Conservation (phyloP, 2,113 vertebrate species). For the Brachypodius melanocephalos region DNA sequence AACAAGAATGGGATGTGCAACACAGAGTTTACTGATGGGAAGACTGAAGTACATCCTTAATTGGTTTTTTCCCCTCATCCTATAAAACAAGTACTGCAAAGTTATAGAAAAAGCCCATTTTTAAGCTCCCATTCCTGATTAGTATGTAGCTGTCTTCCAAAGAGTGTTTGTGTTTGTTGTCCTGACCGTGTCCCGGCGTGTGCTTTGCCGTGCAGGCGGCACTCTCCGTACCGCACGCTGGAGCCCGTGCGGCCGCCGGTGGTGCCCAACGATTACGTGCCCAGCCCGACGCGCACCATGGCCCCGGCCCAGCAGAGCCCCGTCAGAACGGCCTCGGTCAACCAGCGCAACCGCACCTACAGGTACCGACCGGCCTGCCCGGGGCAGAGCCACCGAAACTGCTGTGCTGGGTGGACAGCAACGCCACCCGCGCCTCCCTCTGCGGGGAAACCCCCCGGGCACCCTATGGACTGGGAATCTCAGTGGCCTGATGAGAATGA, state of each 20-base stretch:
- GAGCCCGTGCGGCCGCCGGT: conserved; percentile 98
- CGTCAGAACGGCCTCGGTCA: conserved; percentile 94
- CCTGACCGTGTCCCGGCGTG: conserved; percentile 17
- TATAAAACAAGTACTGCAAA: not conserved
- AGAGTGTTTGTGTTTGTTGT: not conserved
- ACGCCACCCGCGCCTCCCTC: not conserved
- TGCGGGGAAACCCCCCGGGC: not conserved
- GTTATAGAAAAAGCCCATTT: accelerated
- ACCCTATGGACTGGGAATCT: not conserved
- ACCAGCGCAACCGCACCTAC: conserved; percentile 99
- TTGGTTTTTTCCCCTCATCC: not conserved
- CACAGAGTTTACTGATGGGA: not conserved
- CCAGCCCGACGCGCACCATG: conserved; percentile 95
- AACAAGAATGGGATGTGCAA: not conserved
- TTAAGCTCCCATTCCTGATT: not conserved
- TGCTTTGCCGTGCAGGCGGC: conserved; percentile 84
- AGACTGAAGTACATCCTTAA: not conserved
- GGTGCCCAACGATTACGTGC: conserved; percentile 99
- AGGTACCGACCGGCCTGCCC: conserved; percentile 80
- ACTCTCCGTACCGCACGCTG: conserved; percentile 98
- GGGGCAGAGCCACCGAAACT: no score
- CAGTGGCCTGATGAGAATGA: not conserved
- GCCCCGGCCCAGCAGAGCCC: conserved; percentile 93
- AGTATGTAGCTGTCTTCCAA: not conserved
- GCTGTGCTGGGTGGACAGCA: not conserved